Evolutionary conservation across 2,888 invertebrate species (phyloP), one percentile per base, ranked within the genome.

Genomic region (Pedicia rivosa): DNA sequence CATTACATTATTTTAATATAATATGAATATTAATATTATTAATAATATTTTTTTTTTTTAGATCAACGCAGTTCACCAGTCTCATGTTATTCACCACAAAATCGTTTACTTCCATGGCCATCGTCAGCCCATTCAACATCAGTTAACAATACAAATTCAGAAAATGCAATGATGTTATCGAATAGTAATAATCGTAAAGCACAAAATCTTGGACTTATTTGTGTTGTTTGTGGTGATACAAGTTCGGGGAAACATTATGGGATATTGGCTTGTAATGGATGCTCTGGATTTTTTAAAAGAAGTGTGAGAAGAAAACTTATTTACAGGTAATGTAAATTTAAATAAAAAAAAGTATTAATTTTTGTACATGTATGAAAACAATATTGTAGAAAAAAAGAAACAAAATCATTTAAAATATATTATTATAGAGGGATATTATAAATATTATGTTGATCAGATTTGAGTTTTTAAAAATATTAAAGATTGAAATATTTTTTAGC

Each of bases 211-310:
- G 91, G 92, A 1, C 67, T 95, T 37, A 80, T 83, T 40, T 97
- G 95, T 61, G 87, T 94, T 37, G 95, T 97, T 2, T 95, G 95
- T 52, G 94, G 94, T 0, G 95, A 95, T 59, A 92, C 92, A 5
- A 90, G 90, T 48, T 91, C 90, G 2, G 95, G 95, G 2, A 95
- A 95, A 53, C 95, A 95, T 60, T 95, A 94, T 59, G 95, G 97
- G 1, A 95, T 97, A 52, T 70, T 97, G 44, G 97, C 97, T 1
- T 98, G 98, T 63, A 98, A 98, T 54, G 98, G 98, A 1, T 98
- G 98, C 67, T 92, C 91, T 39, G 98, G 98, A 1, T 98, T 98
- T 68, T 98, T 98, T 69, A 98, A 98, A 58, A 65, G 97, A 45
- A 91, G 90, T 46, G 95, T 97, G 25, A 70, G 95, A 37, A 71